A percentile compares a stretch with the other conserved stretches of the same genome.
These are phyloP conservation scores for Pagetopsis macropterus DNA, from an alignment of 2,797 vertebrate genomes.

Conservation along the genomic window DNA sequence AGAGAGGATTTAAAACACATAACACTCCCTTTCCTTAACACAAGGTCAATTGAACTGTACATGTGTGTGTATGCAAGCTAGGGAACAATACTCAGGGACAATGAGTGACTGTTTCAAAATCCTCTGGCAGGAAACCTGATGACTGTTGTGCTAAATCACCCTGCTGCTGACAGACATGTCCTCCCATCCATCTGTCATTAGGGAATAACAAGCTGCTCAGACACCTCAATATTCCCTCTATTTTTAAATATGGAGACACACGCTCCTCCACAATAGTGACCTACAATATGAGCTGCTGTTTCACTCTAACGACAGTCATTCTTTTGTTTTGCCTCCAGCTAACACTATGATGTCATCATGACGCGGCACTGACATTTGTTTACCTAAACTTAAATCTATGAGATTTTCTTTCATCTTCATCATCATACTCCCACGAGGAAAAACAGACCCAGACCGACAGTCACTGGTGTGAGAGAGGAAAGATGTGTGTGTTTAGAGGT, in stretches of 20 bases:
- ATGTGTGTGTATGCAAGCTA: background rate
- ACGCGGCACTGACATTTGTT: too few relatives aligned
- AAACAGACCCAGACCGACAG: background rate
- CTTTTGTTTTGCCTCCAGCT: too few relatives aligned
- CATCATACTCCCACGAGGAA: background rate
- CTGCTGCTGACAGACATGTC: constrained; percentile 16
- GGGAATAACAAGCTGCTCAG: constrained; percentile 34
- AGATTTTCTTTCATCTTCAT: background rate
- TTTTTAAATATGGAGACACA: background rate
- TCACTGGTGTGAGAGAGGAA: constrained; percentile 10
- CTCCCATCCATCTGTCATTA: constrained; percentile 50
- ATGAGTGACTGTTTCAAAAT: constrained; percentile 34
- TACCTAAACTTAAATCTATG: too few relatives aligned
- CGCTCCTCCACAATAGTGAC: background rate
- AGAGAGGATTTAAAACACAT: too few relatives aligned
- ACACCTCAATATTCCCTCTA: background rate
- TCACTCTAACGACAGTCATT: background rate
- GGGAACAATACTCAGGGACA: background rate
- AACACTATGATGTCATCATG: too few relatives aligned
- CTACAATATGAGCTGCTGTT: background rate
- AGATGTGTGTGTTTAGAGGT: constrained; percentile 35
- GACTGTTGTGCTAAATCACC: constrained; percentile 35
- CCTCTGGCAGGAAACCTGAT: constrained; percentile 51
- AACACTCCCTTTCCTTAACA: too few relatives aligned
- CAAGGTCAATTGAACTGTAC: background rate